These are phyloP conservation scores for Pachliopta kotzebuea DNA, from an alignment of 2,888 invertebrate genomes.

Conservation along the genomic window DNA sequence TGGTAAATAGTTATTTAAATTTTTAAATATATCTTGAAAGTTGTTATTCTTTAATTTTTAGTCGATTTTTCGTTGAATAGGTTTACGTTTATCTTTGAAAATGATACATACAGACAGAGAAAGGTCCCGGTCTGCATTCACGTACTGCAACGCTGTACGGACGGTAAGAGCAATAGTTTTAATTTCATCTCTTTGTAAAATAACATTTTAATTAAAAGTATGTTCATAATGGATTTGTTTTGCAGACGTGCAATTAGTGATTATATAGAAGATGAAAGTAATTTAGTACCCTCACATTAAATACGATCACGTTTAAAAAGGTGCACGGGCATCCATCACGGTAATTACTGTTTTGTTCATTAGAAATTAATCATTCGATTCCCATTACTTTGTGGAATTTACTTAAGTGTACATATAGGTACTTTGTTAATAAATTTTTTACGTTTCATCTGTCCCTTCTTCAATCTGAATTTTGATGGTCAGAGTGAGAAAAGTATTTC, in stretches of 20 bases:
- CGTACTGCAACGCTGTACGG: no score
- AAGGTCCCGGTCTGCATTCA: no score
- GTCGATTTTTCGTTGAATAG: no score
- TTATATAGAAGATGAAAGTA: slow-evolving; percentile 19
- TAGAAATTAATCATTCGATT: slow-evolving; percentile 22
- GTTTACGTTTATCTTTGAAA: no score
- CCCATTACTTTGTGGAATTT: slow-evolving; percentile 2
- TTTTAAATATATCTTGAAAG: no score
- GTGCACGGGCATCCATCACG: slow-evolving; percentile 26
- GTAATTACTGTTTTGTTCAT: slow-evolving; percentile 27
- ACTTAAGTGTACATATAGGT: slow-evolving; percentile 14
- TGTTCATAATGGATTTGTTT: slow-evolving; percentile 7
- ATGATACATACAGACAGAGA: no score
- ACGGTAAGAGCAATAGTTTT: background rate
- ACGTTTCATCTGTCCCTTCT: no score
- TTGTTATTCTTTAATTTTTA: no score
- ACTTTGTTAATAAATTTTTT: no score
- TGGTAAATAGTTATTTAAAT: no score
- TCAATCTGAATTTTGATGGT: no score
- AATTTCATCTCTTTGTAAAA: background rate
- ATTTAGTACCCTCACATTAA: slow-evolving; percentile 24
- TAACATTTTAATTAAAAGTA: slow-evolving; percentile 9
- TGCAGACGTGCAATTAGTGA: slow-evolving; percentile 16
- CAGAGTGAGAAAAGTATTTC: no score
- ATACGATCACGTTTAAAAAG: slow-evolving; percentile 18